Base-by-base conservation (phyloP, 2,888 invertebrate genomes). In the Nasonovia ribisnigri region DNA sequence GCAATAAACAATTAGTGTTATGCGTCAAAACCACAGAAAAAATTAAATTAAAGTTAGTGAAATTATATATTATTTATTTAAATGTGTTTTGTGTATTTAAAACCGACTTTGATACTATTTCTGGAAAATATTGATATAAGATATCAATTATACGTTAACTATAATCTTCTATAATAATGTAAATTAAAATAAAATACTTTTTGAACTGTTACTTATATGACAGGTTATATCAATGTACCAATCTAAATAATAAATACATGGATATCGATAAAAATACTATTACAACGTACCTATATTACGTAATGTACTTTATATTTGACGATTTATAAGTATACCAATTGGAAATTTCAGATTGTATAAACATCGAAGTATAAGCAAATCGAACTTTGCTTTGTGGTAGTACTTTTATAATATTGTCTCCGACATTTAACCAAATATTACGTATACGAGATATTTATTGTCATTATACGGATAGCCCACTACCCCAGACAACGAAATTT, bases 161-260 rank as follows among this genome's bases (percentile, higher is more conserved):
- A 51, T 88, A 88, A 51, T 51, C 88, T 51, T 51, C n/a, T 51
- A 88, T 88, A 88, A 88, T 51, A 88, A 88, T 88, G 51, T n/a
- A 88, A 88, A 88, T 88, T 88, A 77, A 77, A 36, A 77, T 77
- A 77, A 36, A 77, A 77, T 20, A 77, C 8, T 20, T 20, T 42
- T 42, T 77, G 77, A 77, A 77, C 36, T 16, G 36, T 67, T 10
- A 6, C 67, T n/a, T 36, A 36, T 36, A 60, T 11, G n/a, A 29
- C 10, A 60, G n/a, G 67, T 67, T 67, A 67, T 6, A 67, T 67
- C 16, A 16, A 16, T 67, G 16, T n/a, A 54, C 54, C 54, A 5
- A 77, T 77, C 20, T 77, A 42, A 77, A 36, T 77, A 77, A 20
- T 77, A 42, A 77, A 36, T 36, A 20, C 77, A 42, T 36, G 36